A percentile compares a stretch with the other conserved stretches of the same genome.
phyloP scores from a whole-genome alignment of 2,113 vertebrate genomes.

The Lampris incognitus region DNA sequence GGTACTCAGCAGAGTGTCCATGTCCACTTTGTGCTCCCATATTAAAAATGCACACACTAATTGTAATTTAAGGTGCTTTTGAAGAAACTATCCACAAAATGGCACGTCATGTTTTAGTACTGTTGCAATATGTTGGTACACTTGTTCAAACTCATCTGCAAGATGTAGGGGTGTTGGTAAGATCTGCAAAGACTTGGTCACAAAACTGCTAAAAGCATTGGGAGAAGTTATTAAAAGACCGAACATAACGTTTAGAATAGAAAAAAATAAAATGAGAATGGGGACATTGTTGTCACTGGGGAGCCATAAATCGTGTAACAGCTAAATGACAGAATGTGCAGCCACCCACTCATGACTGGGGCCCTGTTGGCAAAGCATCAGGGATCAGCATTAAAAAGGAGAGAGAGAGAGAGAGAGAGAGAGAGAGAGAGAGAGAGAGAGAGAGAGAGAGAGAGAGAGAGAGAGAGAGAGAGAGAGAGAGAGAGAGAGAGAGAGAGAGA shows the following conservation, averaged over 20 bases:
- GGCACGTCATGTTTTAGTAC: too few relatives aligned
- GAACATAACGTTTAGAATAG: neutral
- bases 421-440: slow-evolving; percentile 43
- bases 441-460: slow-evolving; percentile 43
- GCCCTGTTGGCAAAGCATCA: slow-evolving; percentile 49
- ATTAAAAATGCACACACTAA: too few relatives aligned
- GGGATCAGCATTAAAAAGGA: slow-evolving; percentile 36
- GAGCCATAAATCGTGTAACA: slow-evolving; percentile 45
- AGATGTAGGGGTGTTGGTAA: neutral
- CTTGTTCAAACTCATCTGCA: neutral
- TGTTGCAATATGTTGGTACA: too few relatives aligned
- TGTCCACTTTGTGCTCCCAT: too few relatives aligned
- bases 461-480: slow-evolving; percentile 43
- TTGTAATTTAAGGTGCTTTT: too few relatives aligned
- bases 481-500: slow-evolving; percentile 43
- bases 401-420: slow-evolving; percentile 39
- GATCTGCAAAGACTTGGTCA: slow-evolving; percentile 2
- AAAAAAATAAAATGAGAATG: slow-evolving; percentile 32
- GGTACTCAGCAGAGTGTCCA: too few relatives aligned
- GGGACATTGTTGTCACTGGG: slow-evolving; percentile 43
- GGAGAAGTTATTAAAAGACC: neutral
- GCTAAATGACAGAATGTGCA: slow-evolving; percentile 60
- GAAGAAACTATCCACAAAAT: too few relatives aligned
- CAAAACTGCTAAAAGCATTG: slow-evolving; percentile 26
- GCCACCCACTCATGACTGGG: slow-evolving; percentile 57